Evolutionary conservation across 2,113 vertebrate genomes (phyloP), one percentile per base, ranked within the genome.

Genomic region (Hylia prasina): DNA sequence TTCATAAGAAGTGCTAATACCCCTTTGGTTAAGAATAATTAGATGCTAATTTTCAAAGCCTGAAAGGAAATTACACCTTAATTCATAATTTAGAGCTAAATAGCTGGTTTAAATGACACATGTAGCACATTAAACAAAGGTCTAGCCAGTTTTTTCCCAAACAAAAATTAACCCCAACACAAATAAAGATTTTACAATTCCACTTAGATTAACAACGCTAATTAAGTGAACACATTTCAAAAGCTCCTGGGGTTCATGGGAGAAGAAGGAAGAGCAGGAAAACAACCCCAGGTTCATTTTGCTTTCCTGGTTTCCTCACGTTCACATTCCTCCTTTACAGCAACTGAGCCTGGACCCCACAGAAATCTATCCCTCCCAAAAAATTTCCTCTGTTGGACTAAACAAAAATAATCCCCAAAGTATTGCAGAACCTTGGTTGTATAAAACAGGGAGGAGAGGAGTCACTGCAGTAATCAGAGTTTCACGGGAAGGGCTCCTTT

Each of bases 41-140:
- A 94, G 86, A 85, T 72, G 63, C 77, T 95, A 86, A 94, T 96
- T 92, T 94, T 72, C 70, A 71, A 88, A 92, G 66, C 79, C 22
- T 86, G 82, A 88, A 80, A 90, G 93, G 89, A 80, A 94, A 95
- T 88, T 51, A 82, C 37, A 53, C 45, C 70, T 53, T 83, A 82
- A 89, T 94, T 88, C 58, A 63, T 77, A 72, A 79, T 37, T 94
- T 72, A 28, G 69, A 65, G 45, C 44, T 54, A 82, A 88, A 89
- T 5, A 53, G 45, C 79, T 72, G 79, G 19, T 88, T 82, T 65
- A 31, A 92, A 85, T 83, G 54, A 27, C 86, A 60, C 2, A 11
- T 47, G 16, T 4, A 84, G 71, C 44, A 71, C 45, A 13, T 80
- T 69, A 83, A 88, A 72, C 45, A 76, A 90, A 92, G 23, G 44